Percentiles rank a stretch among this genome's conserved stretches.
phyloP scores from a whole-genome alignment of 2,797 vertebrate genomes.

The Protonibea diacanthus region DNA sequence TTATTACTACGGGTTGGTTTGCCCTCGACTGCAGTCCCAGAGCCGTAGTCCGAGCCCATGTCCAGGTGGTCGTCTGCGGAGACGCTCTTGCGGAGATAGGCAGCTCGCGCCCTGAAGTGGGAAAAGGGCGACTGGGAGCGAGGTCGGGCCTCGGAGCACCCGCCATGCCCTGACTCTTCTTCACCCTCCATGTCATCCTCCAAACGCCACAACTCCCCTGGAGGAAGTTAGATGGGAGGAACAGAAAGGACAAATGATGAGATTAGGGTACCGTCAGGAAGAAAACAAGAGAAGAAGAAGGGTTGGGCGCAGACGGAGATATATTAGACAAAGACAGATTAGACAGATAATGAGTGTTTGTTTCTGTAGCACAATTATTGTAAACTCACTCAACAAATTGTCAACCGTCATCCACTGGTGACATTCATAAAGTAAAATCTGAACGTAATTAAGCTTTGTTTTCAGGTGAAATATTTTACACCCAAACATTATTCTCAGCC shows the following conservation, averaged over 20 bases:
- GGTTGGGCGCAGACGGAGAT: slow-evolving; percentile 1
- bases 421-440: slow-evolving; percentile 50
- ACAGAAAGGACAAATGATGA: background rate
- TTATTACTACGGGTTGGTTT: slow-evolving; percentile 73
- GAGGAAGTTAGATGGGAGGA: background rate
- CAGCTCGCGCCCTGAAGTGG: slow-evolving; percentile 85
- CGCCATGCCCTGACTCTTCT: slow-evolving; percentile 51
- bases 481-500: slow-evolving; percentile 34
- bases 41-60: slow-evolving; percentile 76
- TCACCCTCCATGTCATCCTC: slow-evolving; percentile 86
- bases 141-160: slow-evolving; percentile 63
- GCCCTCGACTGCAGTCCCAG: slow-evolving; percentile 61
- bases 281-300: background rate
- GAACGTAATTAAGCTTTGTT: slow-evolving; percentile 51
- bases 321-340: slow-evolving; percentile 21
- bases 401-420: slow-evolving; percentile 42
- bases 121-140: slow-evolving; percentile 88
- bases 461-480: slow-evolving; percentile 48
- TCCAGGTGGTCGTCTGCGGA: slow-evolving; percentile 92
- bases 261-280: background rate
- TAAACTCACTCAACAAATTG: slow-evolving; percentile 35
- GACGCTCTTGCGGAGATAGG: slow-evolving; percentile 92
- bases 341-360: slow-evolving; percentile 31
- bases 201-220: slow-evolving; percentile 90
- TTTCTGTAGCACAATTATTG: slow-evolving; percentile 53